Evolutionary conservation across 2,113 vertebrate genomes (phyloP).

Genomic region (Tupaia chinensis): DNA sequence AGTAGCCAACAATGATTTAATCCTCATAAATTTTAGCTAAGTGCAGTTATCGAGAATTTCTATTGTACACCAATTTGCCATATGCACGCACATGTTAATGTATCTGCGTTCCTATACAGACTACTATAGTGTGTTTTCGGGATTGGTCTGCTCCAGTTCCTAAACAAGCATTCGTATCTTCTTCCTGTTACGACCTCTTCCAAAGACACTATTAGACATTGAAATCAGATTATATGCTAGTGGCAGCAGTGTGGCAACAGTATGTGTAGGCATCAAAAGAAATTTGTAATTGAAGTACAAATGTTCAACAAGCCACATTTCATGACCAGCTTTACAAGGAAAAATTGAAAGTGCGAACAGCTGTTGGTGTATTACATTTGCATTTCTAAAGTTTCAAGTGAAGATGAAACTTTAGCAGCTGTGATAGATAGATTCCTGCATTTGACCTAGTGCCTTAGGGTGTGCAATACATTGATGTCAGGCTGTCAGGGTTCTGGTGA

Average conservation of each 20-base stretch:
- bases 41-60: constrained; percentile 19
- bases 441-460: constrained; percentile 48
- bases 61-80: background rate
- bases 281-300: constrained; percentile 40
- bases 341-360: constrained; percentile 63
- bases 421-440: constrained; percentile 9
- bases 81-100: background rate
- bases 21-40: constrained; percentile 49
- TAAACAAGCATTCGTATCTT: background rate
- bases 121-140: background rate
- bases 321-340: constrained; percentile 64
- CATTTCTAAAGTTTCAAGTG: constrained; percentile 65
- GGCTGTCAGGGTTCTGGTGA: constrained; percentile 22
- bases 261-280: constrained; percentile 55
- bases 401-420: constrained; percentile 58
- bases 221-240: background rate
- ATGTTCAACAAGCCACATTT: constrained; percentile 33
- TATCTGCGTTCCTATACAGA: constrained; percentile 20
- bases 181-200: background rate
- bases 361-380: constrained; percentile 68
- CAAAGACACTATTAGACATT: background rate
- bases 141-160: background rate
- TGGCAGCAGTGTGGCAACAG: background rate
- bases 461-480: constrained; percentile 34
- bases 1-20: background rate